Base-by-base conservation (phyloP, 2,888 invertebrate genomes). In the Drosophila borborema region DNA sequence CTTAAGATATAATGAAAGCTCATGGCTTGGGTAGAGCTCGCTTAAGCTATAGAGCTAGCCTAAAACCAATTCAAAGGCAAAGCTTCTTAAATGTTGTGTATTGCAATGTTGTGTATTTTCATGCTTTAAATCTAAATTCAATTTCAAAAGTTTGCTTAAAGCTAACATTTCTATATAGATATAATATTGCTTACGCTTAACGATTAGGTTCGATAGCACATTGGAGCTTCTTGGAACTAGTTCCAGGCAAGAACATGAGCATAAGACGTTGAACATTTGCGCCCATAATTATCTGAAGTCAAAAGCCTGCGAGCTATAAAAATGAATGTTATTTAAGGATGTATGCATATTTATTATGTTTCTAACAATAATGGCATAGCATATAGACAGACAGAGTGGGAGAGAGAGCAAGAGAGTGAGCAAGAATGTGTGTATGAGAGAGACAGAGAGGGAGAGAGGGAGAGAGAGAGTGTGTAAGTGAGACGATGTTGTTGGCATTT, bases 291-390 rank as follows among this genome's bases (percentile, higher is more conserved):
- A 80, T 80, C 60, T 46, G 49, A 66, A 75, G 76, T 60, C 71
- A 45, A 62, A 69, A 69, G 63, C n/a, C 28, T 49, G 31, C 31
- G 34, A 80, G 71, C 61, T 71, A 58, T 80, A 64, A 80, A 80
- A 75, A 64, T 64, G 53, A 63, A 63, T 71, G 70, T 80, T 75
- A 80, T 80, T 77, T 70, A 61, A 70, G 80, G 58, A 75, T 75
- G 65, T 80, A 55, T 63, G 71, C 76, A 66, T 75, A 75, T 80
- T 74, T 77, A 77, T 74, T 74, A 75, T 70, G 65, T 71, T 66
- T 66, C 63, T 63, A 66, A 71, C 76, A 76, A 74, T 78, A 64
- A 78, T 74, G 75, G 40, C 43, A 60, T 28, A 20, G 16, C 23
- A 41, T 31, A 49, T 12, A 49, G 48, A 10, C 23, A 8, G 36